A percentile compares a stretch with the other conserved stretches of the same genome.
These are phyloP conservation scores for Pseudomyrmex pallidus DNA, from an alignment of 1,140 invertebrate genomes.

Conservation along the genomic window DNA sequence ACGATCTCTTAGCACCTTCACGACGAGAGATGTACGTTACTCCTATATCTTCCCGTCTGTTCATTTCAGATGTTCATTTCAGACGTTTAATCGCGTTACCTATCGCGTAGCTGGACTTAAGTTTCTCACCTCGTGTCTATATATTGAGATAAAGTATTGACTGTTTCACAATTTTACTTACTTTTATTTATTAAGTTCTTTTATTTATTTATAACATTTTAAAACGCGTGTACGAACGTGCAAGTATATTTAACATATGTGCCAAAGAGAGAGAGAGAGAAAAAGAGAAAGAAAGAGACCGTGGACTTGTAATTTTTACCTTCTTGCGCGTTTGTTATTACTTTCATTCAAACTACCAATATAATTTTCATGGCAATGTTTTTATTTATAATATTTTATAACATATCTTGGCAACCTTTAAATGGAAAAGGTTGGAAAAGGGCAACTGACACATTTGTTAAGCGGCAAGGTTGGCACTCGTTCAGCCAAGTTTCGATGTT, in stretches of 20 bases:
- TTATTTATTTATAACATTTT: too few species aligned
- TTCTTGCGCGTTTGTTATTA: neutral
- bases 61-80: neutral
- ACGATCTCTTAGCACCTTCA: constrained; percentile 21
- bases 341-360: constrained; percentile 7
- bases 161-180: too few species aligned
- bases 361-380: constrained; percentile 8
- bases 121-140: neutral
- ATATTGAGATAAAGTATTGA: neutral
- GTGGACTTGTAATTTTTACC: neutral
- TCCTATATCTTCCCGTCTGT: neutral
- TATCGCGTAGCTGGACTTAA: too few species aligned
- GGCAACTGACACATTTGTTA: constrained; percentile 49
- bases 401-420: constrained; percentile 57
- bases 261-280: too few species aligned
- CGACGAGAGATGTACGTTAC: neutral
- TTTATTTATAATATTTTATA: constrained; percentile 32
- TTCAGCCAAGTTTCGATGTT: constrained; percentile 51
- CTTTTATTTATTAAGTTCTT: too few species aligned
- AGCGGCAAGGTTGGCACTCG: constrained; percentile 39
- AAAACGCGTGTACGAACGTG: too few species aligned
- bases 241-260: too few species aligned
- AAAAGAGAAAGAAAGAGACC: neutral
- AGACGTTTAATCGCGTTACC: too few species aligned
- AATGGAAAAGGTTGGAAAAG: constrained; percentile 58